Evolutionary conservation across 1,140 invertebrate genomes (phyloP), one percentile per base, ranked within the genome.

Genomic region (Tribolium madens): DNA sequence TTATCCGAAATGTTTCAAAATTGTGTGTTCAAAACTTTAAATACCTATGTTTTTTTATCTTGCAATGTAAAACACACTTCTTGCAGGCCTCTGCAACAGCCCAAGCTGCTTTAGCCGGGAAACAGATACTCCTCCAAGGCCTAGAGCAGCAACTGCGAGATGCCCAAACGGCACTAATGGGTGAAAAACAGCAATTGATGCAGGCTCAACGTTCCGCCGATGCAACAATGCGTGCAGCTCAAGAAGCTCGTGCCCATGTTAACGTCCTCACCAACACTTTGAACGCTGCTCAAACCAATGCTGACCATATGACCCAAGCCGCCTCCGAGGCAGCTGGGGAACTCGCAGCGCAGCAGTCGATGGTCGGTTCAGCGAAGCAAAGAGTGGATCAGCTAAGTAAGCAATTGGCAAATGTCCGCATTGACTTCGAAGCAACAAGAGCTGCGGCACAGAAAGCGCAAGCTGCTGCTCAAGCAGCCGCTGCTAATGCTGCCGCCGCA

Each of bases 171-270:
- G 90, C 86, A 0, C 85, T 93, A 0, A 88, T 91, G 73, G 88
- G 89, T 3, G 92, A 93, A 81, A 89, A 89, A 75, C 88, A 89
- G 85, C 92, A 92, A 83, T 79, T 93, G 77, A 89, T 90, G 77
- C 89, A 91, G 73, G 91, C 92, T 0, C 89, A 92, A 83, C 87
- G 91, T 72, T 85, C 91, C 0, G 92, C 91, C 0, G 88, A 88
- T 13, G 87, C 91, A 0, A 89, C 92, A 0, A 88, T 89, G 10
- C 88, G 91, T 70, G 86, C 91, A 0, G 90, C 91, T 0, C 89
- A 91, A 79, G 91, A 92, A 79, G 91, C 91, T 33, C 88, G 89
- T 86, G 90, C 91, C 73, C 91, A 92, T 86, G 90, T 92, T 0
- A 84, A 85, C 47, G 83, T 84, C 4, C 75, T 86, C 14, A 81